A percentile compares a stretch with the other conserved stretches of the same genome.
Conservation (phyloP, 1,140 invertebrate species). For the Drosophila paulistorum region DNA sequence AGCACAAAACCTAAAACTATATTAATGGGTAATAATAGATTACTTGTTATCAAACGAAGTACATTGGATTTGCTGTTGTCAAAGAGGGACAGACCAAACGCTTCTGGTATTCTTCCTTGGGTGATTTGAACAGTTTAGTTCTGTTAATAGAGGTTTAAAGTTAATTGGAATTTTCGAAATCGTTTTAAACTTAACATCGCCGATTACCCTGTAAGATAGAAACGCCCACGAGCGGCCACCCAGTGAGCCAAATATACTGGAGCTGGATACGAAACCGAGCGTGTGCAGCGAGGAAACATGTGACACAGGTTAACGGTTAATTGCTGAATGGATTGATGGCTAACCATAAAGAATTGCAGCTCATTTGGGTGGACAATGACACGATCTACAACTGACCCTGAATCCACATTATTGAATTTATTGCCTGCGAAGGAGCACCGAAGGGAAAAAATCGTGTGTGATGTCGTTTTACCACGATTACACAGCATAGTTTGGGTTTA, state of each 20-base stretch:
- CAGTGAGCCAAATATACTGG: slow-evolving; percentile 97
- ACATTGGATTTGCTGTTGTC: not conserved
- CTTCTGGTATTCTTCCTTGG: not conserved
- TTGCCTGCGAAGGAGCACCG: slow-evolving; percentile 64
- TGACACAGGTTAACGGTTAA: slow-evolving; percentile 95
- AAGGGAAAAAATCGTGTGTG: slow-evolving; percentile 90
- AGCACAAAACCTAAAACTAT: too few species aligned
- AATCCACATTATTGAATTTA: slow-evolving; percentile 88
- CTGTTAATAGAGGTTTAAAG: not conserved
- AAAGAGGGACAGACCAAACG: not conserved
- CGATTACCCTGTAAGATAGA: slow-evolving; percentile 84
- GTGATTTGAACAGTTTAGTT: not conserved
- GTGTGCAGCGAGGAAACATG: slow-evolving; percentile 93
- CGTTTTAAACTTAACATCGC: not conserved
- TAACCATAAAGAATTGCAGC: slow-evolving; percentile 94
- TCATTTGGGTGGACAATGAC: slow-evolving; percentile 91
- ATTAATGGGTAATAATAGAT: too few species aligned
- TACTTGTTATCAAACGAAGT: not conserved
- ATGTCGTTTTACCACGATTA: slow-evolving; percentile 96
- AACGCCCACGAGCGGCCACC: slow-evolving; percentile 90
- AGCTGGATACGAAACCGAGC: slow-evolving; percentile 95
- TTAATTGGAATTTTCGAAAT: not conserved
- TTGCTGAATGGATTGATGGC: slow-evolving; percentile 87
- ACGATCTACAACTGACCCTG: slow-evolving; percentile 91
- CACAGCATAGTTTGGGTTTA: slow-evolving; percentile 88